Conservation (phyloP, 2,888 invertebrate genomes). For the Papilio gigon region DNA sequence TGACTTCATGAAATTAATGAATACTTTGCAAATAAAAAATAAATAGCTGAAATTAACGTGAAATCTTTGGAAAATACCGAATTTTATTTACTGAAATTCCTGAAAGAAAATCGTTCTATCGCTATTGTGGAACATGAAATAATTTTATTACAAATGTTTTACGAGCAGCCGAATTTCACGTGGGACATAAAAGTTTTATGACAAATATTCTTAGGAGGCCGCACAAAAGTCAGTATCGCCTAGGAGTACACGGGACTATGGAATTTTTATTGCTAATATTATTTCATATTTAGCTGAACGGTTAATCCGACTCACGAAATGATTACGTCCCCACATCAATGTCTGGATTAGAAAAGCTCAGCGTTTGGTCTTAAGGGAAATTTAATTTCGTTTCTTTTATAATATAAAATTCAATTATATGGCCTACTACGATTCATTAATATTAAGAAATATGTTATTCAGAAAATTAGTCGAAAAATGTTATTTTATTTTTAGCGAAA, state of each 20-base stretch:
- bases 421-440: background rate
- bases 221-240: constrained; percentile 14
- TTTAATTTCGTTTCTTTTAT: constrained; percentile 17
- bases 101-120: constrained; percentile 31
- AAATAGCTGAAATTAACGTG: background rate
- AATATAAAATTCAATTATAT: background rate
- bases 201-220: constrained; percentile 47
- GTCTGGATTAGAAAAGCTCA: constrained; percentile 27
- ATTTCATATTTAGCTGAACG: constrained; percentile 40
- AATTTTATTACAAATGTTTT: constrained; percentile 69
- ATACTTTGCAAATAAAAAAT: background rate
- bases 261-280: constrained; percentile 38
- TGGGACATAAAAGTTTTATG: constrained; percentile 51
- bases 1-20: background rate
- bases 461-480: background rate
- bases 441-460: background rate
- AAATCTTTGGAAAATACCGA: background rate
- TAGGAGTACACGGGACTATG: background rate
- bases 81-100: constrained; percentile 34
- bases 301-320: constrained; percentile 33
- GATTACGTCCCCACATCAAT: constrained; percentile 33
- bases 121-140: constrained; percentile 56
- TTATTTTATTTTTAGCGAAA: background rate
- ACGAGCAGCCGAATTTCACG: constrained; percentile 37
- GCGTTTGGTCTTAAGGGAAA: constrained; percentile 5